Evolutionary conservation across 2,797 vertebrate genomes (phyloP), one percentile per base, ranked within the genome.

Genomic region (Hirundo rustica): DNA sequence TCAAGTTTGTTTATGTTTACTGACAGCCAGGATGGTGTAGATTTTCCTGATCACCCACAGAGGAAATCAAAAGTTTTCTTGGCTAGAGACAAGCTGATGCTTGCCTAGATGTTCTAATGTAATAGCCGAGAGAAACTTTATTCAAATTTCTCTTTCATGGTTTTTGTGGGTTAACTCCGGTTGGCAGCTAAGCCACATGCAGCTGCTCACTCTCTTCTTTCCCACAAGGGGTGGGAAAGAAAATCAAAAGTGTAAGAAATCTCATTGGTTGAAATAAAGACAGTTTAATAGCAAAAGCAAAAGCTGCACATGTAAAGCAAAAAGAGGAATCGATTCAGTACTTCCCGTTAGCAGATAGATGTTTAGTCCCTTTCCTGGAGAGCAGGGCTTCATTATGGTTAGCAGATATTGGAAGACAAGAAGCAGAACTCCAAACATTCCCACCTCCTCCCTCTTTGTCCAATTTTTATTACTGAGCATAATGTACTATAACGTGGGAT

Each of bases 391-490:
- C 16, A 11, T 51, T 27, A 19, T 21, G 30, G 48, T 70, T 54
- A 87, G 40, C 23, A 27, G 44, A 27, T 32, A 22, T 54, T 44
- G 50, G 16, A 67, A 89, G 45, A 38, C 15, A 82, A 72, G 48
- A 0, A 5, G 5, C 2, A 0, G 29, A 54, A 62, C 10, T 78
- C 13, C 20, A 50, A 48, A 40, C 0, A 5, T 13, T 6, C 3
- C 6, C 1, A 1, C 2, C 21, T n/a, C 6, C 15, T 44, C 14
- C 5, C 17, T 38, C 20, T 48, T 53, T 68, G 20, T 21, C 13
- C 4, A 13, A 7, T 5, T 70, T 88, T 48, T 54, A 45, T 50
- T 53, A 18, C 29, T 72, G 14, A 85, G 2, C 2, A 10, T 30
- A 36, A n/a, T 34, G 18, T 32, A 14, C 13, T 45, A 2, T 27